phyloP scores from a whole-genome alignment of 1,140 invertebrate species.

The Saxidomus purpurata region DNA sequence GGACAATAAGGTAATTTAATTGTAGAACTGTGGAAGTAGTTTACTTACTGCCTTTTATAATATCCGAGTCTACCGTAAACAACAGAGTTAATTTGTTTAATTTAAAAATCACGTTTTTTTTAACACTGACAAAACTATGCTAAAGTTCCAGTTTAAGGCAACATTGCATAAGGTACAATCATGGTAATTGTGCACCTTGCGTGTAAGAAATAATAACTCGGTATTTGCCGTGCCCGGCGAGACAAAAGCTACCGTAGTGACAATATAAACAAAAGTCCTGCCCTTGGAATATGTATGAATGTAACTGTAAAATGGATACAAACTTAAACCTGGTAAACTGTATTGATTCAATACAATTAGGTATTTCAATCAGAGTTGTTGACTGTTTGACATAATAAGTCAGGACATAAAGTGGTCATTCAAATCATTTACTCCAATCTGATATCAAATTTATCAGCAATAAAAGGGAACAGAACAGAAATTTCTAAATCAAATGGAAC shows the following conservation, averaged over 20 bases:
- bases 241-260: conserved; percentile 24
- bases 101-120: background rate
- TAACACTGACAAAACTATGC: background rate
- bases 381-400: background rate
- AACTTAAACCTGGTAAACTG: background rate
- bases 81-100: background rate
- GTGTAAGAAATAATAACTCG: background rate
- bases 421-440: no score
- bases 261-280: conserved; percentile 8
- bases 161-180: background rate
- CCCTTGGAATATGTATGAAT: background rate
- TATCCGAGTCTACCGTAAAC: background rate
- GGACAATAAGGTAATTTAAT: background rate
- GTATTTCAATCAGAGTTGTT: background rate
- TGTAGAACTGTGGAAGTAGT: background rate
- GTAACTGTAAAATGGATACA: background rate
- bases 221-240: background rate
- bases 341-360: background rate
- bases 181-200: background rate
- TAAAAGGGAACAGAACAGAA: no score
- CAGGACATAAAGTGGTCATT: conserved; percentile 2
- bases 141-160: background rate
- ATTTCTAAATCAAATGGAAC: no score
- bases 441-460: no score
- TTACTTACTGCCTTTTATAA: background rate